Percentiles rank a stretch among this genome's conserved stretches.
Evolutionary conservation across 2,113 vertebrate species (phyloP).

Genomic region (Corythornis madagascariensis): DNA sequence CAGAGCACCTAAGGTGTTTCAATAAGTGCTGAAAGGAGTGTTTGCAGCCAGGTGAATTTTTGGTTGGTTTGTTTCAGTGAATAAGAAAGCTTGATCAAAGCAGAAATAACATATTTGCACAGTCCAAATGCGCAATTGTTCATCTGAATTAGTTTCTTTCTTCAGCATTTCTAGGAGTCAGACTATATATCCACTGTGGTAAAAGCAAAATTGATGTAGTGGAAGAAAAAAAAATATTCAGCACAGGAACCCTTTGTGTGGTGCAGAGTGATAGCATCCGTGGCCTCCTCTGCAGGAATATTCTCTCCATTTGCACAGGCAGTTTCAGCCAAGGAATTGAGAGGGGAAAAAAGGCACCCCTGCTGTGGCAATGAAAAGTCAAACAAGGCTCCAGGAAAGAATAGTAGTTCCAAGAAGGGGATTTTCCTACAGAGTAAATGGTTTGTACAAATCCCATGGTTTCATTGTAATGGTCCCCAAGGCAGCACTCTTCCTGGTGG

Average conservation of each 20-base stretch:
- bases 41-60: neutral
- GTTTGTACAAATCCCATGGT: slow-evolving; percentile 65
- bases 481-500: slow-evolving; percentile 56
- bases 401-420: slow-evolving; percentile 40
- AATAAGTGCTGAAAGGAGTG: neutral
- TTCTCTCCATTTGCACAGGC: neutral
- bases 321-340: slow-evolving; percentile 3
- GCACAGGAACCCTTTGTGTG: neutral
- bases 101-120: neutral
- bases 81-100: neutral
- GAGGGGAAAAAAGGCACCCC: neutral
- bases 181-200: rapidly evolving
- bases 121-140: neutral
- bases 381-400: slow-evolving; percentile 54
- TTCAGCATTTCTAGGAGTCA: neutral
- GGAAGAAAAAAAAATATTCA: neutral
- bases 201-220: neutral
- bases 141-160: neutral
- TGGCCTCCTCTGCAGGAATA: slow-evolving; percentile 16
- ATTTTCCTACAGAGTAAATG: slow-evolving; percentile 75
- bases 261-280: slow-evolving; percentile 48
- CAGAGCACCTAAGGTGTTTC: neutral
- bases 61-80: neutral
- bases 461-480: slow-evolving; percentile 59
- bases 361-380: slow-evolving; percentile 69